Conservation (phyloP, 2,797 vertebrate species). For the Ceyx erithaca region DNA sequence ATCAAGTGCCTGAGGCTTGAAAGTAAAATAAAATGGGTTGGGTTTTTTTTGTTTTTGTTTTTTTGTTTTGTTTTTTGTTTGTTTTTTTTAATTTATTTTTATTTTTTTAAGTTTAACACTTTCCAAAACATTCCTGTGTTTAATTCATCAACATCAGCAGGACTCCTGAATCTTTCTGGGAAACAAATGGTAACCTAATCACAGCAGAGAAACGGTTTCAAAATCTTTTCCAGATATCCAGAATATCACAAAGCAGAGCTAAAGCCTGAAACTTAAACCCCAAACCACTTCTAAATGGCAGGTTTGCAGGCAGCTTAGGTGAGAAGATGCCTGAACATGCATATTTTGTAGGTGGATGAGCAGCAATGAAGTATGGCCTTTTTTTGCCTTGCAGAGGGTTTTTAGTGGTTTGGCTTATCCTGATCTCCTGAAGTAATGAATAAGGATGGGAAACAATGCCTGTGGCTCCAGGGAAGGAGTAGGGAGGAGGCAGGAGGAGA, state of each 20-base stretch:
- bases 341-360: constrained; percentile 30
- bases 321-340: constrained; percentile 26
- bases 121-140: neutral
- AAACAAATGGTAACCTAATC: neutral
- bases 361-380: neutral
- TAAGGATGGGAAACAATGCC: neutral
- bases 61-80: neutral
- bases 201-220: neutral
- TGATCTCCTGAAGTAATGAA: neutral
- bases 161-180: neutral
- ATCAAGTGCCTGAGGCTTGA: neutral
- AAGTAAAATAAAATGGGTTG: neutral
- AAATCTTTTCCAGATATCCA: neutral
- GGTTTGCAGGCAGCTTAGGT: constrained; percentile 2
- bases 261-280: neutral
- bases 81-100: neutral
- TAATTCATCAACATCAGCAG: neutral
- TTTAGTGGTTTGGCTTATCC: neutral
- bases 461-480: neutral
- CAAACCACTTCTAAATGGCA: constrained; percentile 29
- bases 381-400: constrained; percentile 1
- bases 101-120: neutral
- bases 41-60: too few species aligned
- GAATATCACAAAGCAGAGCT: constrained; percentile 6
- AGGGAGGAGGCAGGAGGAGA: neutral